Percentiles rank a stretch among this genome's conserved stretches.
Evolutionary conservation across 2,888 invertebrate species (phyloP).

Genomic region (Gnatocerus cornutus): DNA sequence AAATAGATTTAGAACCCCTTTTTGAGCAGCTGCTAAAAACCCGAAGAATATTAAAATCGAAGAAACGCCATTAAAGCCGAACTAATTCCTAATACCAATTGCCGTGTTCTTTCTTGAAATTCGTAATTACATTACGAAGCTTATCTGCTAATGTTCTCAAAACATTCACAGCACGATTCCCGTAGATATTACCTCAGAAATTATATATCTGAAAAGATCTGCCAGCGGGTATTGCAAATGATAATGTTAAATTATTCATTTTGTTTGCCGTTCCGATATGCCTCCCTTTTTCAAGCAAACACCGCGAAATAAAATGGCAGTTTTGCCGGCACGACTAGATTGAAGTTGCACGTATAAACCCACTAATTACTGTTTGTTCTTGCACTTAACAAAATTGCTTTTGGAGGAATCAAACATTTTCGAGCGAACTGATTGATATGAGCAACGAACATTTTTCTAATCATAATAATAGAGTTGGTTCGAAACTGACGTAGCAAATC

Average conservation of each 20-base stretch:
- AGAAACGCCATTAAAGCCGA: slow-evolving; percentile 16
- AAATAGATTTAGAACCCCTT: too few relatives aligned
- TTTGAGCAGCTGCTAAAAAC: too few relatives aligned
- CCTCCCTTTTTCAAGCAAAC: too few relatives aligned
- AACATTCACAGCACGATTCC: slow-evolving; percentile 45
- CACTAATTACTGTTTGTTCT: background rate
- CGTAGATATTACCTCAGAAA: slow-evolving; percentile 34
- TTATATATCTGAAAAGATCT: slow-evolving; percentile 39
- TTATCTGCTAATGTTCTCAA: slow-evolving; percentile 52
- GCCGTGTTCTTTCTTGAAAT: slow-evolving; percentile 48
- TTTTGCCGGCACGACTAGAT: too few relatives aligned
- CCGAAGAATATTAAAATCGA: too few relatives aligned
- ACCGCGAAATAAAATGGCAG: too few relatives aligned
- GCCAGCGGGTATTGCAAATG: slow-evolving; percentile 47
- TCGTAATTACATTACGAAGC: slow-evolving; percentile 52
- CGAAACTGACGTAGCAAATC: slow-evolving; percentile 53
- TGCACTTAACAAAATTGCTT: slow-evolving; percentile 13
- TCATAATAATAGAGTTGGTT: slow-evolving; percentile 8
- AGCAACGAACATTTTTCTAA: background rate
- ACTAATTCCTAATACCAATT: slow-evolving; percentile 47
- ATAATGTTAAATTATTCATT: background rate
- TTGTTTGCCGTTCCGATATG: background rate
- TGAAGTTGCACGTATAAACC: too few relatives aligned
- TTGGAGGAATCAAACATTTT: background rate
- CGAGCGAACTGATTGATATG: background rate